Evolutionary conservation across 2,888 invertebrate genomes (phyloP), one percentile per base, ranked within the genome.

Genomic region (Dorcus parallelipipedus): DNA sequence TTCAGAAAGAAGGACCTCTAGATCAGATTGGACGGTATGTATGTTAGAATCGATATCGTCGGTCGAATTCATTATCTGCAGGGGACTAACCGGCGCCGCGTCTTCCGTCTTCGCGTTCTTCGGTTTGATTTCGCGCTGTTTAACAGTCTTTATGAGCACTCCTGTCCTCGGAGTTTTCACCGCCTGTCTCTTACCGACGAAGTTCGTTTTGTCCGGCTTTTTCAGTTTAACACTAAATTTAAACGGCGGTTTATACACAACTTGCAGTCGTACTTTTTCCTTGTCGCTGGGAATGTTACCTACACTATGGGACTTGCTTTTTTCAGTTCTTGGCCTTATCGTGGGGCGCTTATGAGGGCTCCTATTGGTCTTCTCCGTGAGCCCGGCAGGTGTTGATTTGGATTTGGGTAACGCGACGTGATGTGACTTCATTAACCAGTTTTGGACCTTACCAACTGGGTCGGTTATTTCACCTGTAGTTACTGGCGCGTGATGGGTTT

Each of bases 231-330:
- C 84, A 75, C 91, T 91, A 77, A 93, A 92, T 71, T 91, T 89
- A 78, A 93, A 93, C 9, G 93, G 93, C 52, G 93, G 92, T 74
- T 92, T 92, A 76, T 91, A 93, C 26, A 93, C 90, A 39, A 93
- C 92, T 77, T 93, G 93, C 20, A 93, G 79, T 64, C 90, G 85
- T 9, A 92, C 86, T 74, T 90, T 90, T 59, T 84, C 84, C 58
- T 79, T 78, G 60, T 78, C 78, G 45, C 81, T 80, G n/a, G 85
- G 77, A 41, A 90, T 81, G 70, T 89, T 89, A 14, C 88, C 88
- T 60, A 87, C 85, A 69, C 90, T 90, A 61, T 74, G 75, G 43
- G 77, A 74, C 70, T 89, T 88, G 65, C 86, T 87, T 69, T 85
- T 85, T 63, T 77, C 78, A n/a, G 73, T 67, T 55, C 75, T 69